phyloP scores from a whole-genome alignment of 2,797 vertebrate species.

The Anguilla megastoma region DNA sequence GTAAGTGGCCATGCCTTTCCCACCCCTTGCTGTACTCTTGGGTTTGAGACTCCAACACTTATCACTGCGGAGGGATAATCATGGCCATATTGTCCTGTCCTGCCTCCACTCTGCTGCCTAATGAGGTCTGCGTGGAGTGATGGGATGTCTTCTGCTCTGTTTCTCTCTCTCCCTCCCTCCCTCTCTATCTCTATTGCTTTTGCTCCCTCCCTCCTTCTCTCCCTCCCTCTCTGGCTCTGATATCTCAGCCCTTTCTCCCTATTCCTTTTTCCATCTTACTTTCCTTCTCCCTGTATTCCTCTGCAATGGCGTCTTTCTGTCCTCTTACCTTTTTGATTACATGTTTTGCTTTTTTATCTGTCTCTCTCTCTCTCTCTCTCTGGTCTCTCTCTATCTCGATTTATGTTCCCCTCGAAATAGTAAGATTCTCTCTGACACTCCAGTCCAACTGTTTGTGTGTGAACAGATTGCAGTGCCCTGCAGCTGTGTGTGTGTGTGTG shows the following conservation, averaged over 20 bases:
- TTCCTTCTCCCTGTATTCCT: not conserved
- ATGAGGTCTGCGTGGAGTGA: conserved; percentile 9
- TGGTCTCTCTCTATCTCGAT: too few species aligned
- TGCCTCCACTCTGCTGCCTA: not conserved
- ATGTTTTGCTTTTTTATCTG: not conserved
- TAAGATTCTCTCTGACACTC: not conserved
- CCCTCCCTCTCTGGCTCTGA: not conserved
- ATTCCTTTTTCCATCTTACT: not conserved
- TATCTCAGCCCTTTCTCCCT: not conserved
- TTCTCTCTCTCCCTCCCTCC: not conserved
- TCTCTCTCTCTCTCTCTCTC: not conserved
- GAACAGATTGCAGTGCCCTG: conserved; percentile 6
- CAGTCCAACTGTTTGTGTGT: not conserved
- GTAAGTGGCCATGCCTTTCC: not conserved
- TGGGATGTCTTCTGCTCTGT: not conserved
- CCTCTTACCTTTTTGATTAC: not conserved
- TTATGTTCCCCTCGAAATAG: not conserved
- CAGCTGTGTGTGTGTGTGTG: conserved; percentile 15
- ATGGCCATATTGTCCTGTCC: not conserved
- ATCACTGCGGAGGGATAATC: not conserved
- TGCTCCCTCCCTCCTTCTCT: not conserved
- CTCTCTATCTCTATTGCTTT: not conserved
- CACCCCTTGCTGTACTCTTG: not conserved
- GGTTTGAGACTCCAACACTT: not conserved
- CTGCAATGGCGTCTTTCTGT: not conserved